A percentile compares a stretch with the other conserved stretches of the same genome.
These are phyloP conservation scores for Parapsyche elsis DNA, from an alignment of 1,140 invertebrate genomes.

Conservation along the genomic window DNA sequence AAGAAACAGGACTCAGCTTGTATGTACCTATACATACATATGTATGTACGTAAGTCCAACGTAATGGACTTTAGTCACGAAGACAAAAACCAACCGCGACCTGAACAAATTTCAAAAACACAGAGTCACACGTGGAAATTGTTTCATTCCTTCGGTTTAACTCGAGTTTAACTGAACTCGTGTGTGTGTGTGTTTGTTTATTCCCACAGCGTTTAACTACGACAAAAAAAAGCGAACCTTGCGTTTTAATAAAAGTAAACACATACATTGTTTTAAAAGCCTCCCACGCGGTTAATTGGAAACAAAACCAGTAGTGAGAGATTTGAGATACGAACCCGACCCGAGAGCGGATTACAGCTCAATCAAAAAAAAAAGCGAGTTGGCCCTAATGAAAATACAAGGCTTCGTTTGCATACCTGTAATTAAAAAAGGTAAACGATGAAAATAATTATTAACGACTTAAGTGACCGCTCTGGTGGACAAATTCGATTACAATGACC, in stretches of 20 bases:
- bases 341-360: slow-evolving; percentile 43
- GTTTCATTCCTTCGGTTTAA: neutral
- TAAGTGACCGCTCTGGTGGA: neutral
- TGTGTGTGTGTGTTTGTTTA: too few species aligned
- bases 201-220: slow-evolving; percentile 29
- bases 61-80: slow-evolving; percentile 18
- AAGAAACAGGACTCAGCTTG: slow-evolving; percentile 8
- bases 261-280: neutral
- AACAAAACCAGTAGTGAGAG: slow-evolving; percentile 54
- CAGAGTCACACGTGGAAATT: neutral
- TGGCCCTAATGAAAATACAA: neutral
- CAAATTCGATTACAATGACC: slow-evolving; percentile 17
- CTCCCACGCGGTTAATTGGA: slow-evolving; percentile 52
- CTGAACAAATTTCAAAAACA: neutral
- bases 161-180: too few species aligned
- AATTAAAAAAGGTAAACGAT: neutral
- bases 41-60: neutral
- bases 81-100: neutral
- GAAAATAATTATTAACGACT: slow-evolving; percentile 9
- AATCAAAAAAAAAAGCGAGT: slow-evolving; percentile 40
- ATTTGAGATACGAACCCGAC: slow-evolving; percentile 42
- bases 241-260: too few species aligned
- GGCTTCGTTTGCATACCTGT: neutral
- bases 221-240: neutral
- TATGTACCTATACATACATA: too few species aligned